Evolutionary conservation across 2,113 vertebrate species (phyloP), one percentile per base, ranked within the genome.

Genomic region (Procavia capensis): DNA sequence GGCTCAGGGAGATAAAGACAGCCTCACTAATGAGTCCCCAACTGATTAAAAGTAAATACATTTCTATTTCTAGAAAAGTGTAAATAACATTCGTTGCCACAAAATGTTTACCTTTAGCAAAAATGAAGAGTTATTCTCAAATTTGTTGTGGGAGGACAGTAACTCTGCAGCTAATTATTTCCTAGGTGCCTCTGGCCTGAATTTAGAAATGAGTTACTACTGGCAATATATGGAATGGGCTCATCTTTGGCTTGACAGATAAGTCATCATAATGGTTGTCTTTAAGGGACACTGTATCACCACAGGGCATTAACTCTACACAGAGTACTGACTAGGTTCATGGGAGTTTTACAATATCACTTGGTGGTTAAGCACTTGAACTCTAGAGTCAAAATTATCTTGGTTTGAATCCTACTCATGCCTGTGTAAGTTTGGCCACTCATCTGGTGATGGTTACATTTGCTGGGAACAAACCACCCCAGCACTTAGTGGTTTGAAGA

Each of bases 21-120:
- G 1, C 16, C 81, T 97, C 96, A 93, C 96, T 98, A 98, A 98
- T 98, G 98, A 98, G 98, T 98, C 98, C 98, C 98, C 97, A 97
- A 98, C 97, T 98, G 98, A 98, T 98, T 98, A 98, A 98, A 98
- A 98, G 98, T 98, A 98, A 98, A 98, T 98, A 98, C 97, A 97
- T 98, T 98, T 98, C 98, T 98, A 98, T 97, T 98, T 97, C 97
- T 97, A 98, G 98, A 98, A 98, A 98, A 98, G 95, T 81, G 95
- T 57, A 94, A 97, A 95, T 87, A 97, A 97, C 98, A 98, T 98
- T 98, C 97, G 97, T 98, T 98, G 98, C 98, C 98, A 98, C 98
- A 98, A 98, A 98, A 97, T 96, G 97, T 98, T 98, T 98, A 98
- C 97, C 97, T 98, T 98, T 78, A 98, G 96, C 96, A 96, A 98